Conservation (phyloP, 64 coral and sea anemone genomes). For the Catalaphyllia jardinei region DNA sequence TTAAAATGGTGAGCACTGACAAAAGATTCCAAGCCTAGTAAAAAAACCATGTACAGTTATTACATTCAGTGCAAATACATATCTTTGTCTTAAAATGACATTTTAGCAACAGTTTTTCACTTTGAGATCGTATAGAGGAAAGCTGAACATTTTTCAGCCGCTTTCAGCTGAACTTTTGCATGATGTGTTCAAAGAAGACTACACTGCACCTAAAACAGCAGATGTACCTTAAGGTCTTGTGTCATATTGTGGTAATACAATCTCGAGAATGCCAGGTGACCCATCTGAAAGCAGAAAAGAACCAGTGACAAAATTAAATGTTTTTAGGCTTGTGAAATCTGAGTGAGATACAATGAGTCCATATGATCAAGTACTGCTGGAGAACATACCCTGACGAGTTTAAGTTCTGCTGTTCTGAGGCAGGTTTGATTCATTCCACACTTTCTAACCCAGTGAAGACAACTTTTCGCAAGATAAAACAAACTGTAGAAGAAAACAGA, state of each 20-base stretch:
- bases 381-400: constrained; percentile 65
- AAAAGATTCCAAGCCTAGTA: no score
- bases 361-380: no score
- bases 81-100: no score
- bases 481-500: constrained; percentile 35
- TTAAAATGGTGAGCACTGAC: no score
- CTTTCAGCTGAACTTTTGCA: not conserved
- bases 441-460: constrained; percentile 84
- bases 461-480: constrained; percentile 79
- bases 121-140: no score
- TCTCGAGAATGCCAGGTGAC: constrained; percentile 82
- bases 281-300: constrained; percentile 60
- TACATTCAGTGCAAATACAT: no score
- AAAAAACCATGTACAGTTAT: no score
- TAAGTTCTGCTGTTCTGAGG: constrained; percentile 73
- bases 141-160: no score
- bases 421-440: constrained; percentile 59
- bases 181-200: not conserved
- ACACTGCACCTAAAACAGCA: not conserved
- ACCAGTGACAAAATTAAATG: not conserved
- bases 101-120: no score
- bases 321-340: no score
- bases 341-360: no score
- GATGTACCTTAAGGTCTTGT: constrained; percentile 66
- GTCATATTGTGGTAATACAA: constrained; percentile 72